Percentiles rank a stretch among this genome's conserved stretches.
Evolutionary conservation across 1,140 invertebrate genomes (phyloP).

Genomic region (Telenomus remus): DNA sequence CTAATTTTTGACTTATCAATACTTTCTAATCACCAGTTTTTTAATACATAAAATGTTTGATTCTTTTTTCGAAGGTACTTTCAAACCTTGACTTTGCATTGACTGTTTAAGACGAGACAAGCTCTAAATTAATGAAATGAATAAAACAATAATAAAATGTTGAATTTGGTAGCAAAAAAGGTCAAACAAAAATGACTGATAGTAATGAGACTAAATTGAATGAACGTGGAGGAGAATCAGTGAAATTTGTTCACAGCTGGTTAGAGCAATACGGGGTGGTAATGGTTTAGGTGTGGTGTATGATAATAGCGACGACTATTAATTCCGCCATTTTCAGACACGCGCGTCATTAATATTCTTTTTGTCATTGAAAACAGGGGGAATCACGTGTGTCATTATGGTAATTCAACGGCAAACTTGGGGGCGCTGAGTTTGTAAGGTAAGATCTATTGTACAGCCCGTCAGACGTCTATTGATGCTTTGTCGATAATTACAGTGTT

Average conservation of each 20-base stretch:
- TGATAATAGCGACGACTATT: conserved; percentile 18
- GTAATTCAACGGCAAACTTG: conserved; percentile 28
- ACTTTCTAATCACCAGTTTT: no score
- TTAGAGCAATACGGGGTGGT: conserved; percentile 1
- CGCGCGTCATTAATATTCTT: conserved; percentile 36
- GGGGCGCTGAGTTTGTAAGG: background rate
- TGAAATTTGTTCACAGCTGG: conserved; percentile 8
- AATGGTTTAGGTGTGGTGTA: background rate
- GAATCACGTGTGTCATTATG: conserved; percentile 25
- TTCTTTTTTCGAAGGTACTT: no score
- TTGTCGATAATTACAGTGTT: conserved; percentile 29
- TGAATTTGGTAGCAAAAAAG: no score
- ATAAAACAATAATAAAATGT: no score
- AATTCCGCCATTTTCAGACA: conserved; percentile 19
- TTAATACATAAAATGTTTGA: no score
- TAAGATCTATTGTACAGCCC: conserved; percentile 21
- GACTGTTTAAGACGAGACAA: no score
- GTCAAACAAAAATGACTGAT: no score
- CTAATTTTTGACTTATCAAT: no score
- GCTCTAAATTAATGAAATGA: no score
- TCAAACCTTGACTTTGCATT: no score
- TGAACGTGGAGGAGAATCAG: background rate
- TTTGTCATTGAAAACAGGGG: conserved; percentile 20
- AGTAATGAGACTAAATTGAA: no score
- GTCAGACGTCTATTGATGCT: conserved; percentile 17